Evolutionary conservation across 1,140 invertebrate genomes (phyloP), one percentile per base, ranked within the genome.

Genomic region (Lithobius niger): DNA sequence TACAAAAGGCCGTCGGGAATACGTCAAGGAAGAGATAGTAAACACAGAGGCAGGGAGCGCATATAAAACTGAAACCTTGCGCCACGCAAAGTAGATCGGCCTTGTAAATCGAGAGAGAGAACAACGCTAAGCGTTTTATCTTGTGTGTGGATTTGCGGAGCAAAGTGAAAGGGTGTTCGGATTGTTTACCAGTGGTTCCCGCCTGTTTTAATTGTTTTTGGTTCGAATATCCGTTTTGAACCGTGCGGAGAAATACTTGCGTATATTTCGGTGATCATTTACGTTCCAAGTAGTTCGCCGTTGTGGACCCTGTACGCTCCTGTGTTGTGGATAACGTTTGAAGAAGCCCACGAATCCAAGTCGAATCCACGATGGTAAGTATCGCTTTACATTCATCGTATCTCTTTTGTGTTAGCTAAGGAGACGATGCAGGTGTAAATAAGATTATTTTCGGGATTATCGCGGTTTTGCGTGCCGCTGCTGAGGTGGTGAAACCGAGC

Each of bases 381-480:
- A 50, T 3, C 10, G 47, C 42, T 36, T 43, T 50, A 40, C 59
- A 47, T 60, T 59, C 60, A 61, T 45, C 43, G 42, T 55, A 56
- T 61, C 47, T 59, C 43, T 56, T 77, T 72, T 43, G 58, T 58
- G 4, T 73, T 92, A 90, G 90, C 91, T n/a, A n/a, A n/a, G n/a
- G n/a, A n/a, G n/a, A n/a, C n/a, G n/a, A n/a, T n/a, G n/a, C n/a
- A n/a, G n/a, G n/a, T n/a, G n/a, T n/a, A n/a, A n/a, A n/a, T n/a
- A n/a, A n/a, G n/a, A n/a, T n/a, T n/a, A n/a, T n/a, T n/a, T n/a
- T n/a, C n/a, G n/a, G n/a, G n/a, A n/a, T n/a, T n/a, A n/a, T n/a
- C n/a, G n/a, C n/a, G n/a, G n/a, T n/a, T n/a, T n/a, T n/a, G n/a
- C n/a, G n/a, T n/a, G n/a, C n/a, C n/a, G n/a, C n/a, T n/a, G n/a